Conservation (phyloP, 2,113 vertebrate species). For the Misgurnus anguillicaudatus region DNA sequence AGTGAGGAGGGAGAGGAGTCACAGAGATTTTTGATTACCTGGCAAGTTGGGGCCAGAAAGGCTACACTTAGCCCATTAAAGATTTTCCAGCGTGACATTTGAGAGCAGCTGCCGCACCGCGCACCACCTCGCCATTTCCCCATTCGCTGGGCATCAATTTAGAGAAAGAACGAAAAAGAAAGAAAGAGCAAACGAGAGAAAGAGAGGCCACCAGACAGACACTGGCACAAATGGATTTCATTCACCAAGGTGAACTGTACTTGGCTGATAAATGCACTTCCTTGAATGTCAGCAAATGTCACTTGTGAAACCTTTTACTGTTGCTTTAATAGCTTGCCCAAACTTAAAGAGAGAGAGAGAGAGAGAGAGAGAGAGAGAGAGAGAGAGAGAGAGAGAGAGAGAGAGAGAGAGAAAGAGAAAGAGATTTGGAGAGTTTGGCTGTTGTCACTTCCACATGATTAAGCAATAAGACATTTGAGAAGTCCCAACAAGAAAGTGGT, state of each 20-base stretch:
- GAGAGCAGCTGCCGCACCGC: conserved; percentile 84
- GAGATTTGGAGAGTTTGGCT: conserved; percentile 82
- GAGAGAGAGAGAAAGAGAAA: conserved; percentile 55
- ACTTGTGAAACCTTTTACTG: conserved; percentile 96
- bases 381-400: conserved; percentile 76
- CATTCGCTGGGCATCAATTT: conserved; percentile 88
- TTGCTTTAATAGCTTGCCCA: conserved; percentile 87
- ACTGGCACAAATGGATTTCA: conserved; percentile 92
- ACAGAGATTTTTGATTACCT: conserved; percentile 93
- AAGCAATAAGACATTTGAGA: conserved; percentile 91
- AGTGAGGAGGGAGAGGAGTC: conserved; percentile 75
- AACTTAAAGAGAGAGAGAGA: conserved; percentile 84
- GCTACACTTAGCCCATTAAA: conserved; percentile 99
- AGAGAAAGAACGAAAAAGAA: conserved; percentile 69
- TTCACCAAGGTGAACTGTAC: conserved; percentile 87
- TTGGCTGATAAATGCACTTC: conserved; percentile 97
- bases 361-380: conserved; percentile 60
- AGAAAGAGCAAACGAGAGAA: conserved; percentile 52
- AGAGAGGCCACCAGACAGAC: conserved; percentile 82
- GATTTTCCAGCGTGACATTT: conserved; percentile 98
- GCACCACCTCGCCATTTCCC: conserved; percentile 92
- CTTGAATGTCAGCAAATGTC: conserved; percentile 99
- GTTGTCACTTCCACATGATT: conserved; percentile 94
- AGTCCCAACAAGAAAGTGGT: conserved; percentile 86
- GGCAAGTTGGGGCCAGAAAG: conserved; percentile 98